Base-by-base conservation (phyloP, 2,797 vertebrate species). In the Gobionotothen gibberifrons region DNA sequence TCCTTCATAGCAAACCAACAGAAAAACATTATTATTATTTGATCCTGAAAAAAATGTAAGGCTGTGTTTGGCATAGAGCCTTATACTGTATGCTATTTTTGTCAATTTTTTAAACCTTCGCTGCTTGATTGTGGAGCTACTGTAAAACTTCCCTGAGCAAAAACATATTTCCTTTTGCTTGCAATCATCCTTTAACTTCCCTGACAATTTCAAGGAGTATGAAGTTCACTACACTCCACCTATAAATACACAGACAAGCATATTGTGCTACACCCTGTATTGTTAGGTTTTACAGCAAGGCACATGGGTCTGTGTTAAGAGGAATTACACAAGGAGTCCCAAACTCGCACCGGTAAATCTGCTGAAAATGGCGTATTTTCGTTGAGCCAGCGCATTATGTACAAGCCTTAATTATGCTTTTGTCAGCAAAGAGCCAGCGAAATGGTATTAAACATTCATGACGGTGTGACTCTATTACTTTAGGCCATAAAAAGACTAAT, bases 401-500 rank as follows among this genome's bases (percentile, higher is more conserved):
- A 83, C 73, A 68, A 70, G 81, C 68, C 69, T 83, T 91, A 91
- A 91, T 91, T 85, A 83, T 85, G 77, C 83, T 78, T 85, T 80
- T 88, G 81, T 87, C 87, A 91, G 87, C 85, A 82, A 75, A 80
- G 75, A 87, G 67, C 72, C 67, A 69, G 72, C 76, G 66, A 86
- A 90, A 85, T 68, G 44, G 22, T 77, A 86, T 92, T 87, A 90
- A 90, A 91, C 83, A 88, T 91, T 89, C 59, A 91, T 88, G 85
- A 82, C 69, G 49, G 58, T 76, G 68, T 80, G 85, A 78, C 72
- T 85, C 57, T 74, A 82, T 85, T 89, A 88, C 88, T 86, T 86
- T 79, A 71, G 70, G 62, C 71, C 65, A 74, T 85, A 86, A 86
- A 85, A 85, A 78, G 76, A 77, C 80, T 82, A 80, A 87, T 88